phyloP scores from a whole-genome alignment of 2,797 vertebrate genomes.

The Taeniopygia guttata region DNA sequence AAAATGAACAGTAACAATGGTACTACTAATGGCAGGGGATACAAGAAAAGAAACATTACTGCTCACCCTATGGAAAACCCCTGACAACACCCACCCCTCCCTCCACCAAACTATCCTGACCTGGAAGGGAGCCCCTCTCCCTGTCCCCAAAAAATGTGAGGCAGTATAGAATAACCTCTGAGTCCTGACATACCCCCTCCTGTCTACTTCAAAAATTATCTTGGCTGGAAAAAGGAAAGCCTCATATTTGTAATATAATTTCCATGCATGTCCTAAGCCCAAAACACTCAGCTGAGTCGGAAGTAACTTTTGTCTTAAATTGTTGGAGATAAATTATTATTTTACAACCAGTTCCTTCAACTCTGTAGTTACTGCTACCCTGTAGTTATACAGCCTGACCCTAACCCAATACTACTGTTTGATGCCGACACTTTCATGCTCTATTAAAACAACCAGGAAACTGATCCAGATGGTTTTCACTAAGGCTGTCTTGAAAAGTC shows the following conservation, averaged over 20 bases:
- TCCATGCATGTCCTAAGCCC: not conserved
- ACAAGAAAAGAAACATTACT: not conserved
- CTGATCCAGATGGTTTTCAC: fast-evolving
- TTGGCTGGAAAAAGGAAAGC: not conserved
- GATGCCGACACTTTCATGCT: not conserved
- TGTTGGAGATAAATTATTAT: not conserved
- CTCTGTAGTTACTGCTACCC: not conserved
- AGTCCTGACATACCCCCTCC: not conserved
- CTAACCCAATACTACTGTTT: not conserved
- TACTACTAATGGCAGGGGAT: not conserved
- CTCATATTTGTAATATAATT: not conserved
- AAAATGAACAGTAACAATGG: fast-evolving
- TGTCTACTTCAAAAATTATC: not conserved
- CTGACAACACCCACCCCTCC: fast-evolving
- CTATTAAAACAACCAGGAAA: not conserved
- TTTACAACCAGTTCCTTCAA: not conserved
- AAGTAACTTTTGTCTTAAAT: not conserved
- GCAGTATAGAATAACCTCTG: fast-evolving
- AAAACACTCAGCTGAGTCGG: not conserved
- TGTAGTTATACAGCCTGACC: not conserved
- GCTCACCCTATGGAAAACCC: not conserved
- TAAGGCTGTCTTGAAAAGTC: not conserved
- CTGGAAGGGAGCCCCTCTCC: not conserved
- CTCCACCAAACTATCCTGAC: not conserved
- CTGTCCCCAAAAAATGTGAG: not conserved